Conservation (phyloP, 2,113 vertebrate species). For the Dermatemys mawii region DNA sequence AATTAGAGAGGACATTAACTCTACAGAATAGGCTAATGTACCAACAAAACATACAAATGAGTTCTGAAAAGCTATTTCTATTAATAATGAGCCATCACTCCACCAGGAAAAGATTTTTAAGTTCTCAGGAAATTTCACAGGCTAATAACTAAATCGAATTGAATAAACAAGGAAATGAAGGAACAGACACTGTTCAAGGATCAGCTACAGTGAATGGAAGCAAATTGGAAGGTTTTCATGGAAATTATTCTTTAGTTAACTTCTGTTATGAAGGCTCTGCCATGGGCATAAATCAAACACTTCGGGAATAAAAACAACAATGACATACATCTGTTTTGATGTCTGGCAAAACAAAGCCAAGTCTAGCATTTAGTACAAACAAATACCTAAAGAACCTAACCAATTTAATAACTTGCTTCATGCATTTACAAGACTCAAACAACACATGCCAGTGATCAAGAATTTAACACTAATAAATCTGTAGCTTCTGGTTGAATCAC, state of each 20-base stretch:
- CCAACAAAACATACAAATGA: slow-evolving; percentile 41
- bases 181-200: neutral
- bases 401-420: neutral
- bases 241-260: slow-evolving; percentile 5
- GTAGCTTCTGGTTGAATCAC: fast-evolving
- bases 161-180: neutral
- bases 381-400: slow-evolving; percentile 4
- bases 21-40: slow-evolving; percentile 5
- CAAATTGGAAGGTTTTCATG: neutral
- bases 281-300: neutral
- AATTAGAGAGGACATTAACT: slow-evolving; percentile 34
- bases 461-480: neutral
- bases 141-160: slow-evolving; percentile 24
- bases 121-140: slow-evolving; percentile 11
- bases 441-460: neutral
- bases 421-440: slow-evolving; percentile 11
- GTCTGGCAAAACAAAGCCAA: neutral
- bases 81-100: slow-evolving; percentile 28
- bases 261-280: slow-evolving; percentile 6
- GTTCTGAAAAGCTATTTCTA: slow-evolving; percentile 43
- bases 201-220: neutral
- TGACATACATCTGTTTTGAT: neutral
- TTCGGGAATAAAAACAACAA: slow-evolving; percentile 5
- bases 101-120: slow-evolving; percentile 1
- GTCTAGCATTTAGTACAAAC: neutral